Conservation (phyloP, 2,797 vertebrate genomes). For the Valencia hispanica region DNA sequence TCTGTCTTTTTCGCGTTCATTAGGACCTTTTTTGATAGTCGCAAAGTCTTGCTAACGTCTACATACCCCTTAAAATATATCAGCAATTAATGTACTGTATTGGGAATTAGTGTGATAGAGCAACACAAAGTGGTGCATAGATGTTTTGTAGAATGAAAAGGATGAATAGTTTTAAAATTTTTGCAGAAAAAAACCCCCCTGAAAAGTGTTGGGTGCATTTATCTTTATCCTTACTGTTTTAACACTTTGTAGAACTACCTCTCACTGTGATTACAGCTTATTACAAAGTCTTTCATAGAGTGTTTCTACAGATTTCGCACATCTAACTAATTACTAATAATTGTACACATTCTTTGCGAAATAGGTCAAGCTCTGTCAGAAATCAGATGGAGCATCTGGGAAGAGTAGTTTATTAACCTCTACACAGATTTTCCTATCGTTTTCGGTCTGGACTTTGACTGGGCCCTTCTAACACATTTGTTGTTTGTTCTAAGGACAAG, state of each 20-base stretch:
- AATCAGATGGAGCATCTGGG: background rate
- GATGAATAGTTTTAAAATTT: background rate
- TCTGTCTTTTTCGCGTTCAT: slow-evolving; percentile 33
- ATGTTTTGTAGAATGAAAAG: background rate
- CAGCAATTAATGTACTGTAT: background rate
- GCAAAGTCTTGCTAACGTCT: background rate
- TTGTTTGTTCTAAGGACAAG: too few species aligned
- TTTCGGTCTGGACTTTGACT: background rate
- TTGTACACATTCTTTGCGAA: background rate
- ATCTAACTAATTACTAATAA: background rate
- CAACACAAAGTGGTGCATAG: background rate
- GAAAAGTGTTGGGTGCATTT: too few species aligned
- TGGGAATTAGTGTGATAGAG: background rate
- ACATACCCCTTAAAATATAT: background rate
- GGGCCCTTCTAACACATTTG: too few species aligned
- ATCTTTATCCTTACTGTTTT: too few species aligned
- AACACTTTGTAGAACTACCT: too few species aligned
- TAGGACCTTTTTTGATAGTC: slow-evolving; percentile 8
- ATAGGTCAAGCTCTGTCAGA: too few species aligned
- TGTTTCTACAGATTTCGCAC: background rate
- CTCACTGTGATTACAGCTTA: too few species aligned
- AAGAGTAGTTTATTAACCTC: background rate
- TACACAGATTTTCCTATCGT: background rate
- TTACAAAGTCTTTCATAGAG: too few species aligned
- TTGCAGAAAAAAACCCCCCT: background rate